Base-by-base conservation (phyloP, 2,797 vertebrate species). In the Danio choprae region DNA sequence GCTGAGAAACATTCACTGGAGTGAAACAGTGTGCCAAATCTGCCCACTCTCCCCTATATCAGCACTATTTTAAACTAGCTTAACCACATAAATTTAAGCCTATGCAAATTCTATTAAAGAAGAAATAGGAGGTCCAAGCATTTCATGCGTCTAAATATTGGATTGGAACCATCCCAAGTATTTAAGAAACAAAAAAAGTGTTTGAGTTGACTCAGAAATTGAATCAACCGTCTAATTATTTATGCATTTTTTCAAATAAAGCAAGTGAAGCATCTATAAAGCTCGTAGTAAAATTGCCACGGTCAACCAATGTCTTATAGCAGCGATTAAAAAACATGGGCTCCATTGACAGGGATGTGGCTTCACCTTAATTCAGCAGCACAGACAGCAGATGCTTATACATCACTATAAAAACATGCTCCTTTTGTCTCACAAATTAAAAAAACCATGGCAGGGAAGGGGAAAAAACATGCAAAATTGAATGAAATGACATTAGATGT, bases 401-500 rank as follows among this genome's bases (percentile, higher is more conserved):
- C 74, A 65, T 64, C 20, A 18, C 48, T 64, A 64, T 18, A 44
- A 48, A 63, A 77, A 77, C 29, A 60, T 20, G 20, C 62, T 67
- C 9, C 22, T 46, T 69, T 64, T 50, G 29, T 67, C 44, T 60
- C 38, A 6, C 12, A 4, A 46, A 74, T 20, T 50, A 1, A 43
- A 41, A 41, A 18, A 22, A 38, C 64, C 46, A 56, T 44, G 5
- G 20, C 13, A 13, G n/a, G 65, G 40, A 40, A 46, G 8, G 40
- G 44, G 20, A 9, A 0, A 46, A 70, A 44, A 22, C 91, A 92
- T 90, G 90, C 90, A 88, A 90, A 93, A 92, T 89, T 88, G 85
- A 92, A 89, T 87, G 90, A 92, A 91, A 91, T 90, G 85, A 90
- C 89, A 92, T 93, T 91, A 90, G 87, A 92, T 91, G 90, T 83